Evolutionary conservation across 1,140 invertebrate genomes (phyloP).

Genomic region (Drosophila kanapiae): DNA sequence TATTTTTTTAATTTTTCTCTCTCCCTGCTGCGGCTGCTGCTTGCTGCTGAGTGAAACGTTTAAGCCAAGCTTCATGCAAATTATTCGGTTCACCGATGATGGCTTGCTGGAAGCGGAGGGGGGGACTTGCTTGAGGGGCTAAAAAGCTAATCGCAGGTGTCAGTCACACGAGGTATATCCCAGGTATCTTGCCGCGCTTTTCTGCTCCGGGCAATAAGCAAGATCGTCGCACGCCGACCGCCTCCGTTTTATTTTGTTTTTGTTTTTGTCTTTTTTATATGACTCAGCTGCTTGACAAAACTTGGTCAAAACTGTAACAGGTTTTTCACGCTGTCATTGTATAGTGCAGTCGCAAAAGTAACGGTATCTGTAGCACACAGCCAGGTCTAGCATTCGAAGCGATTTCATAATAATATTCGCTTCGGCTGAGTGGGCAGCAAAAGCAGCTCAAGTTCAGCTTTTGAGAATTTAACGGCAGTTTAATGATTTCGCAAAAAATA

Average conservation of each 20-base stretch:
- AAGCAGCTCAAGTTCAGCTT: conserved; percentile 32
- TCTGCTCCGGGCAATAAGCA: conserved; percentile 61
- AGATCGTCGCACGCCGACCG: conserved; percentile 71
- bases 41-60: conserved; percentile 46
- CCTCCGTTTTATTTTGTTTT: conserved; percentile 13
- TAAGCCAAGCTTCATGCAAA: conserved; percentile 74
- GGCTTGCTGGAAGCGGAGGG: conserved; percentile 6
- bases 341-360: conserved; percentile 38
- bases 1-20: background rate
- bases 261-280: conserved; percentile 13
- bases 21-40: background rate
- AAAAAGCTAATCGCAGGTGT: conserved; percentile 75
- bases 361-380: conserved; percentile 53
- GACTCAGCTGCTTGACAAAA: conserved; percentile 35
- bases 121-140: conserved; percentile 12
- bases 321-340: conserved; percentile 35
- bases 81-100: conserved; percentile 66
- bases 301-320: conserved; percentile 54
- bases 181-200: conserved; percentile 16
- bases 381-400: conserved; percentile 6
- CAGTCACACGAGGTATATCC: conserved; percentile 65
- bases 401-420: conserved; percentile 31
- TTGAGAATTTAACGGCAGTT: background rate
- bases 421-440: conserved; percentile 18
- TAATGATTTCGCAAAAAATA: background rate